A percentile compares a stretch with the other conserved stretches of the same genome.
phyloP scores from a whole-genome alignment of 2,113 vertebrate species.

The Hydrochoerus hydrochaeris region DNA sequence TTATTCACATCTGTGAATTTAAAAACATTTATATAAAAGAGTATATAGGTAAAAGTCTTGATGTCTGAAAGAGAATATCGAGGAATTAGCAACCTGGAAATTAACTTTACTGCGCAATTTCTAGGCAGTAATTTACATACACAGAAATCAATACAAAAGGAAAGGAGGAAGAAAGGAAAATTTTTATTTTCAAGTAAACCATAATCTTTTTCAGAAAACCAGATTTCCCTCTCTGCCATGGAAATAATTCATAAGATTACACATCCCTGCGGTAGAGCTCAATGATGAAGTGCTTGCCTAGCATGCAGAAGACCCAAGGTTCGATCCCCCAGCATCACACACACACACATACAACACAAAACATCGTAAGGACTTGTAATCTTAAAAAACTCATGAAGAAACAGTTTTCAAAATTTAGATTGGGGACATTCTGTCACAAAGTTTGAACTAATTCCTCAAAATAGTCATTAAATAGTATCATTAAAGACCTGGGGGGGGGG shows the following conservation, averaged over 20 bases:
- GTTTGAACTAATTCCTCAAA: background rate
- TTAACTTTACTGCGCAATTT: background rate
- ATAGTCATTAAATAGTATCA: background rate
- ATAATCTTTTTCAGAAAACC: background rate
- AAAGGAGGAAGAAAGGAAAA: background rate
- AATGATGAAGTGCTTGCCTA: background rate
- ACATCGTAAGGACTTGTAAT: background rate
- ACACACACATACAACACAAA: background rate
- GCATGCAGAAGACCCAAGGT: background rate
- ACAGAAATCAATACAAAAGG: background rate
- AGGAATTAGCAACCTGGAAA: background rate
- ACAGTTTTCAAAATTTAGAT: background rate
- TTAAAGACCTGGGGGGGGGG: background rate
- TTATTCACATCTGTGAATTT: slow-evolving; percentile 42
- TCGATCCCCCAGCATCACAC: background rate
- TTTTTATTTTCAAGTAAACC: background rate
- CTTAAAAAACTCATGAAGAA: slow-evolving; percentile 19
- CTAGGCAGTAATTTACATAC: background rate
- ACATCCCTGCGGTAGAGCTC: background rate
- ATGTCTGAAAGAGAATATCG: background rate
- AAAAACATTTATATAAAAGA: slow-evolving; percentile 38
- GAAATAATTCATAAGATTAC: background rate
- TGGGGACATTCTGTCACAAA: background rate
- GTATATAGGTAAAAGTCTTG: background rate
- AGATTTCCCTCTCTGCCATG: background rate